A percentile compares a stretch with the other conserved stretches of the same genome.
phyloP scores from a whole-genome alignment of 2,888 invertebrate species.

The Podotricha telesiphe region DNA sequence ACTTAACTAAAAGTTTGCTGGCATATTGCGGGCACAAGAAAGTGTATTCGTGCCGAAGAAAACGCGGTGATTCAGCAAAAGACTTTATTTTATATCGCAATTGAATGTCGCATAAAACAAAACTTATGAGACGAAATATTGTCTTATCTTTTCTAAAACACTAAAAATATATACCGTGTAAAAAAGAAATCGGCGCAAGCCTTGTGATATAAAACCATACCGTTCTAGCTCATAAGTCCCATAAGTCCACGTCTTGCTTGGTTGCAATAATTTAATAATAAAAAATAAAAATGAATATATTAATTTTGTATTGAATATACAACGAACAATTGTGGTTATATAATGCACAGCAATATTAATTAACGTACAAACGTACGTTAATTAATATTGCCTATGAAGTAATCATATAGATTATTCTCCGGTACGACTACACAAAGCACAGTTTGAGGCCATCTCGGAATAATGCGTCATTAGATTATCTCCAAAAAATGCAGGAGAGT shows the following conservation, averaged over 20 bases:
- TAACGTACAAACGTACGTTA: too few species aligned
- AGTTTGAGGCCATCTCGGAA: too few species aligned
- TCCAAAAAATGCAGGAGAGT: neutral
- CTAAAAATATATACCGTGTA: neutral
- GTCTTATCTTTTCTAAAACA: neutral
- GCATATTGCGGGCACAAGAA: neutral
- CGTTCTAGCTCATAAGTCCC: neutral
- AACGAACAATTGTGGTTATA: too few species aligned
- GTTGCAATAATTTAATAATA: neutral
- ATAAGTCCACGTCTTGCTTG: too few species aligned
- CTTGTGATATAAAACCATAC: neutral
- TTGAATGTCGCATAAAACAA: slow-evolving; percentile 16
- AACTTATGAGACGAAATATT: neutral
- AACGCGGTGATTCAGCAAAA: slow-evolving; percentile 9
- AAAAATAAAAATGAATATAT: neutral
- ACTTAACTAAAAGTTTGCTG: slow-evolving; percentile 20
- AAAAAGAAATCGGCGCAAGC: neutral
- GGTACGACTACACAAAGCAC: too few species aligned
- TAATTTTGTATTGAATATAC: neutral
- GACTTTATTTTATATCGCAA: neutral
- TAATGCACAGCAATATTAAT: too few species aligned
- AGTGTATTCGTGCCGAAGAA: slow-evolving; percentile 3
- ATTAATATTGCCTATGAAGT: too few species aligned
- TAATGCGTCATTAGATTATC: neutral
- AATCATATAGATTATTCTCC: too few species aligned